phyloP scores from a whole-genome alignment of 2,888 invertebrate species.

The Ormia ochracea region DNA sequence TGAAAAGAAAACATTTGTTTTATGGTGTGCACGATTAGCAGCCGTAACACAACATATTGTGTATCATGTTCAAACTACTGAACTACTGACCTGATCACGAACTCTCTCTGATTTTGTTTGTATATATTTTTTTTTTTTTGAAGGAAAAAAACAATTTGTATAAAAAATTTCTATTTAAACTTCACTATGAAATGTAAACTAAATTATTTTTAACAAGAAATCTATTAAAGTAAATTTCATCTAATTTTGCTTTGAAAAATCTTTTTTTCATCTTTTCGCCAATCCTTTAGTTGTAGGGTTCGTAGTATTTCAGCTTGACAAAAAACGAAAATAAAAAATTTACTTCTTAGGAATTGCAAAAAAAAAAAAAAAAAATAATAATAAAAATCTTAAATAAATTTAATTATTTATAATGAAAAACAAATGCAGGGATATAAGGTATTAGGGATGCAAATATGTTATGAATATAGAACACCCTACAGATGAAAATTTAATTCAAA shows the following conservation, averaged over 20 bases:
- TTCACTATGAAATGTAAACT: constrained; percentile 13
- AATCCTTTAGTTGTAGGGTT: too few relatives aligned
- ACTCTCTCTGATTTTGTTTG: constrained; percentile 52
- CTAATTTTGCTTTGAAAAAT: background rate
- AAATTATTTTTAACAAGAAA: constrained; percentile 47
- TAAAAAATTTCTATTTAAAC: background rate
- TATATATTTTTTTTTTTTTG: background rate
- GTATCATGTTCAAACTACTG: constrained; percentile 65
- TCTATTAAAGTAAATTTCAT: constrained; percentile 13
- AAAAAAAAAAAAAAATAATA: too few relatives aligned
- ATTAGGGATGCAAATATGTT: too few relatives aligned
- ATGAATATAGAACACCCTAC: too few relatives aligned
- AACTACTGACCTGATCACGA: constrained; percentile 75
- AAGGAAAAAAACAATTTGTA: constrained; percentile 17
- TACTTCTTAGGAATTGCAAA: too few relatives aligned
- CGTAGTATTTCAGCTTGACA: too few relatives aligned
- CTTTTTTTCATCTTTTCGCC: too few relatives aligned
- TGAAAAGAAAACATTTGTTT: constrained; percentile 54
- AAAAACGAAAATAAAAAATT: too few relatives aligned
- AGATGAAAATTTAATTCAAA: too few relatives aligned
- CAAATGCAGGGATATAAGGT: too few relatives aligned
- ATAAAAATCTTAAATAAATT: too few relatives aligned
- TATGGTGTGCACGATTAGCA: constrained; percentile 59
- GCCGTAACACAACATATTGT: constrained; percentile 48
- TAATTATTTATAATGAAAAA: too few relatives aligned